phyloP scores from a whole-genome alignment of 2,797 vertebrate genomes.

The Australoheros facetus region DNA sequence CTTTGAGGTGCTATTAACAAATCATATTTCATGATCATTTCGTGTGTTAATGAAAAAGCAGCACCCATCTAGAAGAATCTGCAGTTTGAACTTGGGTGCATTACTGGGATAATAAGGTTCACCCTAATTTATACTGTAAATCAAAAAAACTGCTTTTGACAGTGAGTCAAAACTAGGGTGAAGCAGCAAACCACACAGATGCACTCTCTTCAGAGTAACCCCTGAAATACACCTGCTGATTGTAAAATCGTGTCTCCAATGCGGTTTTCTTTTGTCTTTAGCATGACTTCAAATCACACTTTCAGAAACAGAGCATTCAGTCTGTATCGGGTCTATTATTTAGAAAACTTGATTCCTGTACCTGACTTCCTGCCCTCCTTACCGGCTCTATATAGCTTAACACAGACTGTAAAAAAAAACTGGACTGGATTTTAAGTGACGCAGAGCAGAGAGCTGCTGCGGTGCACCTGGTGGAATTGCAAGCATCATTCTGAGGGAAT shows the following conservation, averaged over 20 bases:
- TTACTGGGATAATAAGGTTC: not conserved
- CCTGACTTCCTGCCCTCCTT: not conserved
- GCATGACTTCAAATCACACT: not conserved
- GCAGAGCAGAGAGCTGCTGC: not conserved
- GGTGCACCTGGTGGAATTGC: not conserved
- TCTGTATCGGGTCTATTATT: not conserved
- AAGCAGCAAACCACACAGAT: not conserved
- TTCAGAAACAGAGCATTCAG: not conserved
- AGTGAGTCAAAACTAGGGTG: not conserved
- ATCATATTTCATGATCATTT: not conserved
- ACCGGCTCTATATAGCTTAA: not conserved
- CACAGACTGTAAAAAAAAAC: not conserved
- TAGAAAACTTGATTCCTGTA: not conserved
- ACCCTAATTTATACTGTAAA: not conserved
- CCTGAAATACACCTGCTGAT: not conserved
- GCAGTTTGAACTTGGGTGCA: not conserved
- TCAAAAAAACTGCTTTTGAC: not conserved
- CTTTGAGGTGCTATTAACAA: not conserved
- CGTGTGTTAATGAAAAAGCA: not conserved
- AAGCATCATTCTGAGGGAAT: not conserved
- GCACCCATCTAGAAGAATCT: not conserved
- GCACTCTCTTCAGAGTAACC: not conserved
- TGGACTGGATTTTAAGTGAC: not conserved
- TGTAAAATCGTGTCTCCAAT: not conserved
- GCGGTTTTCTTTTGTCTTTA: not conserved